phyloP scores from a whole-genome alignment of 1,140 invertebrate species.

The Liolophura sinensis region DNA sequence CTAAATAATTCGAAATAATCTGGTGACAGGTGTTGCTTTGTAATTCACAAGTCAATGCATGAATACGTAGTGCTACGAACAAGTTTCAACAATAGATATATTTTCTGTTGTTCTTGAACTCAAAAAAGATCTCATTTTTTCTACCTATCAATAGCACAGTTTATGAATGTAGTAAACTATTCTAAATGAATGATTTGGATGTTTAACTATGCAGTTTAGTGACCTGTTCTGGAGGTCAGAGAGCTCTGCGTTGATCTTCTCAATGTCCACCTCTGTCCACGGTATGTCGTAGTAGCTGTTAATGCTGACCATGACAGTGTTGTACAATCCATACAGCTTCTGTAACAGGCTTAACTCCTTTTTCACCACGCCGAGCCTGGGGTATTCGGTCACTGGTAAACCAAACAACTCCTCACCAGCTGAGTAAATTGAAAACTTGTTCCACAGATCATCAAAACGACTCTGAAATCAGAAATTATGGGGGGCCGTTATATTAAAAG shows the following conservation, averaged over 20 bases:
- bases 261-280: constrained; percentile 94
- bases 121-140: too few species aligned
- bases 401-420: constrained; percentile 93
- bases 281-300: constrained; percentile 95
- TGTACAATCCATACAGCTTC: constrained; percentile 93
- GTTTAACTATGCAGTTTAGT: neutral
- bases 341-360: constrained; percentile 92
- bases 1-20: too few species aligned
- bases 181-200: too few species aligned
- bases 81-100: too few species aligned
- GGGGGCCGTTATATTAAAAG: constrained; percentile 60
- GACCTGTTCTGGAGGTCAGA: constrained; percentile 94
- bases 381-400: constrained; percentile 84
- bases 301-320: constrained; percentile 92
- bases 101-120: too few species aligned
- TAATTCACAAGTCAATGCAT: too few species aligned
- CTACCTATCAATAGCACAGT: too few species aligned
- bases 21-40: too few species aligned
- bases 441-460: constrained; percentile 92
- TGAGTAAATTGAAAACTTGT: constrained; percentile 86
- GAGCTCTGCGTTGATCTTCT: constrained; percentile 94
- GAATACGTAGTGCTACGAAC: too few species aligned
- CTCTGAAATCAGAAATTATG: constrained; percentile 83
- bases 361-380: constrained; percentile 83
- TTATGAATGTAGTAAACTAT: too few species aligned